Base-by-base conservation (phyloP, 2,113 vertebrate species). In the Lepus americanus region DNA sequence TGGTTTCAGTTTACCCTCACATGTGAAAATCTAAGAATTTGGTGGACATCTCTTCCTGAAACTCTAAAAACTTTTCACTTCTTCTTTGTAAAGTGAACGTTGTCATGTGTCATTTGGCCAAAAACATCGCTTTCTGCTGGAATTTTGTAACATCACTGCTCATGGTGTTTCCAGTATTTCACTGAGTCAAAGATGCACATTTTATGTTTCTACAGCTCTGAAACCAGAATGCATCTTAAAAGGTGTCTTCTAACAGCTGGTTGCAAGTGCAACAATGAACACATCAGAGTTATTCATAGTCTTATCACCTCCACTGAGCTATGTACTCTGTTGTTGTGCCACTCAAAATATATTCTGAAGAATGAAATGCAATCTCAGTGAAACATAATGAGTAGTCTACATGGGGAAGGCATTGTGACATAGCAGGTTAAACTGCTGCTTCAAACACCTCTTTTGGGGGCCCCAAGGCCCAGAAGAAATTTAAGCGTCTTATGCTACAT, bases 381-480 rank as follows among this genome's bases (percentile, higher is more conserved):
- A 64, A 59, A 72, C 33, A n/a, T 27, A 31, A 31, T 7, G 17
- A 44, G 6, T 5, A 19, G n/a, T 59, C 3, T 20, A 59, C 55
- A 59, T 59, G 55, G 55, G 55, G 13, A 59, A 59, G 14, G 14
- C 55, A 59, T 59, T 59, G 55, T 59, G 55, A 59, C 55, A 59
- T 59, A 59, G 55, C 55, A 59, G 12, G 19, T 59, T 14, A 59
- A 59, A 59, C 55, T 19, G 19, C 55, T 19, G 19, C 13, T 17
- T 59, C 14, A 59, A 59, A 4, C 55, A 59, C 17, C 55, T 59
- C 44, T 44, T 44, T 44, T 44, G 44, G 44, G 44, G 99, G 99
- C 12, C 99, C 99, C 0, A 99, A 99, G 98, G 98, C 99, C 72
- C 99, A 99, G 98, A 99, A 99, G 98, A 99, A 99, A 97, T 99